Evolutionary conservation across 2,888 invertebrate genomes (phyloP), one percentile per base, ranked within the genome.

Genomic region (Troides oblongomaculatus): DNA sequence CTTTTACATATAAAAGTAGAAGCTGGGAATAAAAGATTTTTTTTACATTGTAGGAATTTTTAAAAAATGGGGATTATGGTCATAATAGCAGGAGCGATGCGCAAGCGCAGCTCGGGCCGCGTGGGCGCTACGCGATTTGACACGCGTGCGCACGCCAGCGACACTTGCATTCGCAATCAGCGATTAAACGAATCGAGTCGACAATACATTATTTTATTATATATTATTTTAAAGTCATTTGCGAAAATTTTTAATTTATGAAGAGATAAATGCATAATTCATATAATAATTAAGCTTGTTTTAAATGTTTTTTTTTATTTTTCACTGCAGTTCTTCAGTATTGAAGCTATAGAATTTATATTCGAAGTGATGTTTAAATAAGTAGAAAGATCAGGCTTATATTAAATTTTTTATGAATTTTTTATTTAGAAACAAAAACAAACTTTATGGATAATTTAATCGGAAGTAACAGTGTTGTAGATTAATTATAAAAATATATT

Each of bases 151-250:
- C 86, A 84, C 50, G 50, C 80, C 74, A 76, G 84, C 82, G 85
- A 86, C 88, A 85, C 84, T 85, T 83, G 85, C 82, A 82, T 84
- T 86, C 77, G 86, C 86, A 87, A 87, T 89, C 87, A 86, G 82
- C 77, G 77, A 76, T 71, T 64, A 81, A 80, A 72, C 71, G 72
- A 66, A 60, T 64, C 59, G 72, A 74, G 66, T 72, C 75, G 76
- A 43, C 43, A 66, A 62, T 46, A 53, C 50, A 30, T 23, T 17
- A 46, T 30, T 66, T 66, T 60, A 60, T 57, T 57, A 21, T 18
- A 17, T 50, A 50, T 50, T 17, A 50, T 3, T 50, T 50, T 5
- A 17, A 50, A 46, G 17, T 50, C 10, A 12, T 17, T 14, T 1
- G 50, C 50, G 17, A 14, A 17, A 17, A 14, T 50, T 50, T 50